A percentile compares a stretch with the other conserved stretches of the same genome.
Evolutionary conservation across 2,797 vertebrate species (phyloP).

Genomic region (Lerista edwardsae): DNA sequence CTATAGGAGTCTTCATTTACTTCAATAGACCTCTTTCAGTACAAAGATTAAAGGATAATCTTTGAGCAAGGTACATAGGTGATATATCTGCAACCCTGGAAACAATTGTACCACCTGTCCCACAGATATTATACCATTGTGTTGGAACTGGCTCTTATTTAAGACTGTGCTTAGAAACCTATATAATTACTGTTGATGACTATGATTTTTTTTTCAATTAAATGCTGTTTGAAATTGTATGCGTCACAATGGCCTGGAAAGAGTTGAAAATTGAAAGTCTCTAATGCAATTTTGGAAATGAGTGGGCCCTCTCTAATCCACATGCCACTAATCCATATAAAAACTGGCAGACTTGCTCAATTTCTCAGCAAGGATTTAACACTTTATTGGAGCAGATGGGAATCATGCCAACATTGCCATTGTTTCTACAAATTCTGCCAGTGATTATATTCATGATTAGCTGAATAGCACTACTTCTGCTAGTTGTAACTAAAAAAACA

Average conservation of each 20-base stretch:
- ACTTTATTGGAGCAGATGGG: constrained; percentile 1
- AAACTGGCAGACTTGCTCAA: neutral
- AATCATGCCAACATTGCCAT: neutral
- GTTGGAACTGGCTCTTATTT: neutral
- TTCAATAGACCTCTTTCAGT: neutral
- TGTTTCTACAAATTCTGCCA: constrained; percentile 17
- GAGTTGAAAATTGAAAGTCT: neutral
- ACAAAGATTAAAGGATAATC: neutral
- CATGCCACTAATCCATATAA: constrained; percentile 16
- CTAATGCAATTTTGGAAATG: constrained; percentile 1
- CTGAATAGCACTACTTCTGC: constrained; percentile 18
- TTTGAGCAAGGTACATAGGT: neutral
- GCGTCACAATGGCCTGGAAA: constrained; percentile 29
- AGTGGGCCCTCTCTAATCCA: neutral
- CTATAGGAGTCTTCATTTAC: neutral
- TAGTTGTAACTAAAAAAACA: constrained; percentile 21
- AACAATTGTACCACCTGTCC: neutral
- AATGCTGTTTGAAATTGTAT: neutral
- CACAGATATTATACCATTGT: neutral
- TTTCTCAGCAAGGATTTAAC: constrained; percentile 5
- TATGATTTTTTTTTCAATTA: neutral
- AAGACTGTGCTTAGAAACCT: neutral
- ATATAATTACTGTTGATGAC: neutral
- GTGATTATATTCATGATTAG: neutral
- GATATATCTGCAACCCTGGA: neutral